phyloP scores from a whole-genome alignment of 2,888 invertebrate genomes.

The Drosophila fulvimacula region DNA sequence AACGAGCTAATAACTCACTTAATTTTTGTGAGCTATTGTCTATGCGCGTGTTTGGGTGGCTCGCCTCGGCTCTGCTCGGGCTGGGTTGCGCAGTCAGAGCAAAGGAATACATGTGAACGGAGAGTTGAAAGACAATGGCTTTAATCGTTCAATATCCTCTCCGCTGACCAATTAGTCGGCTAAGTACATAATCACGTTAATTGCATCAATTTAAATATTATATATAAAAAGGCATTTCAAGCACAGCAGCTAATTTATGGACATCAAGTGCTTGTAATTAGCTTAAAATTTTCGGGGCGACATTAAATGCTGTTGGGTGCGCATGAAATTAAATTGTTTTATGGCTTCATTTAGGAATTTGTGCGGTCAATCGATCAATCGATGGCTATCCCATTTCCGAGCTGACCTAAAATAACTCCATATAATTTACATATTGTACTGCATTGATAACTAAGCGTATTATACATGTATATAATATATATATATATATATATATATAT shows the following conservation, averaged over 20 bases:
- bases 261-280: constrained; percentile 42
- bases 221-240: constrained; percentile 27
- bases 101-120: not conserved
- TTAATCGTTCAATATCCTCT: not conserved
- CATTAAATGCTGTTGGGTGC: constrained; percentile 38
- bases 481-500: not conserved
- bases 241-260: constrained; percentile 10
- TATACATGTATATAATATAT: constrained; percentile 1
- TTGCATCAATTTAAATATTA: constrained; percentile 48
- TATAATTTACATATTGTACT: constrained; percentile 21
- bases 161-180: constrained; percentile 28
- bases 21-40: constrained; percentile 39
- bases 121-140: not conserved
- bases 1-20: constrained; percentile 79
- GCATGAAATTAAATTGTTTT: constrained; percentile 53
- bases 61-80: no score
- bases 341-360: constrained; percentile 35
- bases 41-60: constrained; percentile 1
- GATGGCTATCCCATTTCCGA: constrained; percentile 28
- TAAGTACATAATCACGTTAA: constrained; percentile 43
- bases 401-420: constrained; percentile 31
- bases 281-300: constrained; percentile 48
- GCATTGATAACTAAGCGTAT: constrained; percentile 25
- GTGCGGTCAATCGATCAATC: constrained; percentile 32
- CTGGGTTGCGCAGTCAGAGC: not conserved